Base-by-base conservation (phyloP, 2,888 invertebrate genomes). In the Boloria selene region DNA sequence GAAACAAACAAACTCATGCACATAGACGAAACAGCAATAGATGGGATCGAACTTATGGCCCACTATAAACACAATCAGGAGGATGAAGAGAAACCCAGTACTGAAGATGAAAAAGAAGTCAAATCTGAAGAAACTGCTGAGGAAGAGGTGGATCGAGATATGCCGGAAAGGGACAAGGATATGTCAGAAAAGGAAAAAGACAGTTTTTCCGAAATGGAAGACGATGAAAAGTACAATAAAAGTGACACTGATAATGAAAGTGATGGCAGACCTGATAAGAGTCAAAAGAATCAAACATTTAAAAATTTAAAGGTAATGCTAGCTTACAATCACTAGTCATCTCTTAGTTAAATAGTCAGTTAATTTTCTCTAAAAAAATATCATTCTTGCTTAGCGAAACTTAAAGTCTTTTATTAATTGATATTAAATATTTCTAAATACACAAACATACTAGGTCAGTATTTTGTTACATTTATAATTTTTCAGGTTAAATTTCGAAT, bases 41-140 rank as follows among this genome's bases (percentile, higher is more conserved):
- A 93, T 71, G 93, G 93, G 0, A 92, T 93, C 50, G 92, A 92
- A 68, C 84, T 92, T 0, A 91, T 91, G 90, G 92, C 91, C 1
- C 84, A 74, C 66, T 89, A 86, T 73, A 90, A 87, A 68, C 83
- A 77, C 53, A 77, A 81, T 7, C 81, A 81, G 55, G 90, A 90
- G 61, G 89, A 89, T 18, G 90, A 90, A 53, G 86, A 88, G 31
- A 87, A 87, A 67, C 87, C 86, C 0, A 85, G 86, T 74, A 87
- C 86, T 0, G 89, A 87, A 68, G 90, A 90, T 45, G 90, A 90
- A 61, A 90, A 88, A 64, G 90, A 90, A 14, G n/a, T 79, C 0
- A 84, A 83, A 69, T 73, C 78, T 0, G 86, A 88, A 59, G 90
- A 90, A 64, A 80, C 78, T 0, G 79, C 79, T 0, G 88, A 87